Conservation (phyloP, 2,113 vertebrate species). For the Psittacus erithacus region DNA sequence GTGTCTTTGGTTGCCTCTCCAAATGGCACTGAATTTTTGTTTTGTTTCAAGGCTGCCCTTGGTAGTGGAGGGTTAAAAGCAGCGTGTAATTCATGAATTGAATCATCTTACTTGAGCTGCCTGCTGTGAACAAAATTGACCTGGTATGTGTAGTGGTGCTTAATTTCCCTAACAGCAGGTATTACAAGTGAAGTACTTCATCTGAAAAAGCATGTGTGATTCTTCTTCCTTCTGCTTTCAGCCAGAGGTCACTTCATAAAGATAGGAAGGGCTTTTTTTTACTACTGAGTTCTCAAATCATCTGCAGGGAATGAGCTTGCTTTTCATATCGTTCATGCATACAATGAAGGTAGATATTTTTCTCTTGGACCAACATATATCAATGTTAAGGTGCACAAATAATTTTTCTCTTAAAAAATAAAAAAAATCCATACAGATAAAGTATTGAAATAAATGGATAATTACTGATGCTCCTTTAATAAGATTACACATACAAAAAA, state of each 20-base stretch:
- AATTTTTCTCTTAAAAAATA: not conserved
- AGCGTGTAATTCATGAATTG: constrained; percentile 61
- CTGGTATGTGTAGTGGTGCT: constrained; percentile 65
- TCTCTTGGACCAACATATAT: not conserved
- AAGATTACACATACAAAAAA: not conserved
- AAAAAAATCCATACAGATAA: not conserved
- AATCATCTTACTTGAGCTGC: constrained; percentile 23
- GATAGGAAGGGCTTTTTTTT: not conserved
- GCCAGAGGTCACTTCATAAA: not conserved
- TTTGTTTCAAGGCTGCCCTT: not conserved
- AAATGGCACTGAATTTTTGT: not conserved
- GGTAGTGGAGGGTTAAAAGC: constrained; percentile 55
- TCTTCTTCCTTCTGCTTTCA: not conserved
- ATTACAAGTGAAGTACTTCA: constrained; percentile 2
- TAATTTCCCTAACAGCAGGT: constrained; percentile 76
- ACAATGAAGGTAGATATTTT: not conserved
- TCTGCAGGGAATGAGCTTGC: not conserved
- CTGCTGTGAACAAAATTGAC: constrained; percentile 65
- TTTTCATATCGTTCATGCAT: not conserved
- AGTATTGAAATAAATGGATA: not conserved
- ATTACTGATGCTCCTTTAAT: not conserved
- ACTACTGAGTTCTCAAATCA: not conserved
- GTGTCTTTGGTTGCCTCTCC: not conserved
- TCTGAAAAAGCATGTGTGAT: not conserved
- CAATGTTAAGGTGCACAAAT: fast-evolving